phyloP scores from a whole-genome alignment of 2,113 vertebrate species.

The Urocitellus parryii region DNA sequence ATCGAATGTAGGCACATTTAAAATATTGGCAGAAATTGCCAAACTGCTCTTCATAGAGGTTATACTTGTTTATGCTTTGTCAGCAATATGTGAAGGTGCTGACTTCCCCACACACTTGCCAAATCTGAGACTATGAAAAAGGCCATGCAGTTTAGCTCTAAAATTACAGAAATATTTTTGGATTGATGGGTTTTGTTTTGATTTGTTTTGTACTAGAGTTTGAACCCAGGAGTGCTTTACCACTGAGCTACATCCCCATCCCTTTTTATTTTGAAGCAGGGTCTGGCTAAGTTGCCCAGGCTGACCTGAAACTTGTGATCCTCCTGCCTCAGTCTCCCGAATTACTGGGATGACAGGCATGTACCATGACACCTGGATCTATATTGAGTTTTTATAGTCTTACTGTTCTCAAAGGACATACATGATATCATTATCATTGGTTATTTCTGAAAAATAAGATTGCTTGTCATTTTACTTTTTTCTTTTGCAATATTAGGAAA shows the following conservation, averaged over 20 bases:
- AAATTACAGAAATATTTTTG: constrained; percentile 44
- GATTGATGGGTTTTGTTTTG: background rate
- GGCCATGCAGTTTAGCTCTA: background rate
- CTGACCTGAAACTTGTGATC: no score
- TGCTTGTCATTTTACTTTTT: constrained; percentile 31
- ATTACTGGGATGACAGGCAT: no score
- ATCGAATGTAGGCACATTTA: background rate
- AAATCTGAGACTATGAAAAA: background rate
- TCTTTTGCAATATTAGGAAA: background rate
- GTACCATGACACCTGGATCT: no score
- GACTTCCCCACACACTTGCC: background rate
- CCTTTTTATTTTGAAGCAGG: no score
- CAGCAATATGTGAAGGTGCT: background rate
- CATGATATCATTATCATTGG: background rate
- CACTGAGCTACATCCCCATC: no score
- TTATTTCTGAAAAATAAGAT: constrained; percentile 28
- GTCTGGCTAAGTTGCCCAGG: no score
- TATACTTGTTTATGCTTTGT: background rate
- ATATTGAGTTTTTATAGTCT: background rate
- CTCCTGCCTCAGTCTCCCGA: no score
- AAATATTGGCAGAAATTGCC: background rate
- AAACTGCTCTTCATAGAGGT: background rate
- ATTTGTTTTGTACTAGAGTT: no score
- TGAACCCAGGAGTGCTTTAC: no score
- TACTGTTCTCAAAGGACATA: background rate